Evolutionary conservation across 2,888 invertebrate species (phyloP).

Genomic region (Tetranychus piercei): DNA sequence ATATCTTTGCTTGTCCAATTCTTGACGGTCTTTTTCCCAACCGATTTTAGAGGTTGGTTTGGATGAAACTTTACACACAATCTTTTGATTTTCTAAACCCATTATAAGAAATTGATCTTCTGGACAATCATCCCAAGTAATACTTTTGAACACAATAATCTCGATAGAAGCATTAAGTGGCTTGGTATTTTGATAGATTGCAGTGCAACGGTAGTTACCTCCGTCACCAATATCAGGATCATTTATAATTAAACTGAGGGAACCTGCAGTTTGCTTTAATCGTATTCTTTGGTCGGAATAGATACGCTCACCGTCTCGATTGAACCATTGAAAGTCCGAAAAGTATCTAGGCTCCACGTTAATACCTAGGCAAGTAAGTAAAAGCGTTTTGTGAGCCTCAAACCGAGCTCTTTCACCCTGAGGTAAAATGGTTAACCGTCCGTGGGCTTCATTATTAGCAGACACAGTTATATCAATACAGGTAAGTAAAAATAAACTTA

Average conservation of each 20-base stretch:
- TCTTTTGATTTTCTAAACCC: slow-evolving; percentile 48
- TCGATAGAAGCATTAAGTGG: not conserved
- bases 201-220: slow-evolving; percentile 8
- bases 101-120: slow-evolving; percentile 59
- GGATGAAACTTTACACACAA: slow-evolving; percentile 60
- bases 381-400: slow-evolving; percentile 17
- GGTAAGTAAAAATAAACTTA: not conserved
- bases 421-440: slow-evolving; percentile 1
- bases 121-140: slow-evolving; percentile 69
- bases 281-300: slow-evolving; percentile 5
- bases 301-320: slow-evolving; percentile 20
- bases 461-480: not conserved
- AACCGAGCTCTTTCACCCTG: not conserved
- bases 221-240: not conserved
- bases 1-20: slow-evolving; percentile 10
- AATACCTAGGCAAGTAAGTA: slow-evolving; percentile 24
- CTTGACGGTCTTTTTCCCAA: slow-evolving; percentile 54
- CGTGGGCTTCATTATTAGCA: not conserved
- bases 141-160: slow-evolving; percentile 36
- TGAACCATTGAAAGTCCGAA: slow-evolving; percentile 24
- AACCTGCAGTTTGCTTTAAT: not conserved
- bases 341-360: slow-evolving; percentile 23
- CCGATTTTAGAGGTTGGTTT: slow-evolving; percentile 58
- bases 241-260: not conserved
- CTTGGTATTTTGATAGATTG: not conserved